phyloP scores from a whole-genome alignment of 1,140 invertebrate genomes.

The Neelides sp. region DNA sequence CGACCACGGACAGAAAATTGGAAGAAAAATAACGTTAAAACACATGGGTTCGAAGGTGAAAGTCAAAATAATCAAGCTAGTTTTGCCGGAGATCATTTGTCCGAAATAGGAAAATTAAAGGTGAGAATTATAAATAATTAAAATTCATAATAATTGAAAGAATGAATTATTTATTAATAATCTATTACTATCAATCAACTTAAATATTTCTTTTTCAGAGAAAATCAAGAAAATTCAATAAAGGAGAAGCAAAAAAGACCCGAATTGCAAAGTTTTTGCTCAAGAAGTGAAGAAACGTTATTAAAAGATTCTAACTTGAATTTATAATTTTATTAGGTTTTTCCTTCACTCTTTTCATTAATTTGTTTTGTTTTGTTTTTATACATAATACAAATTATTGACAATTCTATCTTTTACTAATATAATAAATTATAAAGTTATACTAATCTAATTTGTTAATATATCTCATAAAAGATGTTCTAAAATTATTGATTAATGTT shows the following conservation, averaged over 20 bases:
- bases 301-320: too few relatives aligned
- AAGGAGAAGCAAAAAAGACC: conserved; percentile 12
- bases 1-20: conserved; percentile 32
- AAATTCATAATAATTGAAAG: not conserved
- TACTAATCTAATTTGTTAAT: conserved; percentile 24
- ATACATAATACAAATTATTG: conserved; percentile 13
- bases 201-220: conserved; percentile 6
- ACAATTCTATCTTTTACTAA: conserved; percentile 13
- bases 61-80: not conserved
- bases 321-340: too few relatives aligned
- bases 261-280: conserved; percentile 11
- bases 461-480: conserved; percentile 17
- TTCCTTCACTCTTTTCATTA: too few relatives aligned
- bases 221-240: conserved; percentile 21
- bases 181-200: not conserved
- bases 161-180: not conserved
- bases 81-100: conserved; percentile 13
- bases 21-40: conserved; percentile 27
- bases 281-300: not conserved
- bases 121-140: not conserved
- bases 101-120: conserved; percentile 27
- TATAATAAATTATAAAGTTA: too few relatives aligned
- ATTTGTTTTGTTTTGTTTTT: too few relatives aligned
- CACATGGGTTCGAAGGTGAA: not conserved
- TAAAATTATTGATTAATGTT: too few relatives aligned